phyloP scores from a whole-genome alignment of 1,140 invertebrate genomes.

The Berghia stephanieae region DNA sequence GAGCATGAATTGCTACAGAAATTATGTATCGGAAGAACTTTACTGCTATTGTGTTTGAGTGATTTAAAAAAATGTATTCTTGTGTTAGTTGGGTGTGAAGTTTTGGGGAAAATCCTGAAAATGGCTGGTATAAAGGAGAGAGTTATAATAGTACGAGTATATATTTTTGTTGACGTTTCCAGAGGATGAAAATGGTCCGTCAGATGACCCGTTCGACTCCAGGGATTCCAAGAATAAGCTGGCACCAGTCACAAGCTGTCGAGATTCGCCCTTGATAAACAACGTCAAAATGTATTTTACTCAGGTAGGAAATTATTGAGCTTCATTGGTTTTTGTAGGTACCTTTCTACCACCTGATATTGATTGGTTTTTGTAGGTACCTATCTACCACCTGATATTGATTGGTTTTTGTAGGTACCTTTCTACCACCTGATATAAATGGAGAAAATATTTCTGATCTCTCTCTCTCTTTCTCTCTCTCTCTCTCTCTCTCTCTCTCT shows the following conservation, averaged over 20 bases:
- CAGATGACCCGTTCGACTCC: constrained; percentile 36
- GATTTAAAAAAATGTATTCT: background rate
- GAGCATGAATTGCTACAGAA: too few relatives aligned
- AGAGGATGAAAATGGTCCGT: constrained; percentile 29
- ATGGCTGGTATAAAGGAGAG: background rate
- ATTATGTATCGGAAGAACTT: background rate
- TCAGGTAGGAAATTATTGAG: constrained; percentile 28
- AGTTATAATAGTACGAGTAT: background rate
- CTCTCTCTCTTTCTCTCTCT: background rate
- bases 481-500: background rate
- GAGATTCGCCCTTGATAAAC: constrained; percentile 19
- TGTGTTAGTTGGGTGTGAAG: too few relatives aligned
- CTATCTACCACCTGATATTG: background rate
- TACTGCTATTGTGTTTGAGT: background rate
- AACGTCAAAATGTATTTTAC: constrained; percentile 30
- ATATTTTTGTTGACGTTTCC: background rate
- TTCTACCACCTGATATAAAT: background rate
- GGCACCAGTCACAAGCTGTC: constrained; percentile 8
- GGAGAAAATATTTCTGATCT: background rate
- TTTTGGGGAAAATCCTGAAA: too few relatives aligned
- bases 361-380: background rate
- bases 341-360: background rate
- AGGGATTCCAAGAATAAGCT: constrained; percentile 17
- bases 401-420: background rate
- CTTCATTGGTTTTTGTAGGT: too few relatives aligned